Percentiles rank a stretch among this genome's conserved stretches.
Conservation (phyloP, 1,140 invertebrate species). For the Zaprionus nigranus region DNA sequence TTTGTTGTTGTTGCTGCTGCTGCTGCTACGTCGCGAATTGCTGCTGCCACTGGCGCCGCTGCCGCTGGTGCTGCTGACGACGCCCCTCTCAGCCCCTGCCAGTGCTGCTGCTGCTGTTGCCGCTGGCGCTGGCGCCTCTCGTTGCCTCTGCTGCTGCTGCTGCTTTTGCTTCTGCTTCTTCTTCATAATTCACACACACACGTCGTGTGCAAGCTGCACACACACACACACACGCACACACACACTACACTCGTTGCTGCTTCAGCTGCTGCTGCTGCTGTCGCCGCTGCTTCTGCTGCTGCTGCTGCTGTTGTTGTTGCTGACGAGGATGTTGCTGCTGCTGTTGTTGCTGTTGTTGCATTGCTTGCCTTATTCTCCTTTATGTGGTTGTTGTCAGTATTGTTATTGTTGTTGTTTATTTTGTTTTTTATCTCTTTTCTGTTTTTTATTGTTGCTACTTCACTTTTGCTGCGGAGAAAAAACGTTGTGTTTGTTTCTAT, state of each 20-base stretch:
- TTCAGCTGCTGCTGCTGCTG: conserved; percentile 27
- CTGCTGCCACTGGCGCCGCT: conserved; percentile 51
- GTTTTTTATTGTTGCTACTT: conserved; percentile 11
- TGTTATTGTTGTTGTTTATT: conserved; percentile 29
- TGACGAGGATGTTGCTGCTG: conserved; percentile 28
- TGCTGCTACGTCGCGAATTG: conserved; percentile 69
- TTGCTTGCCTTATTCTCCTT: conserved; percentile 26
- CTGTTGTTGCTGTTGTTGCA: conserved; percentile 20
- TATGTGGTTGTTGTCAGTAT: conserved; percentile 20
- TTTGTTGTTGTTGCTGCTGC: conserved; percentile 70
- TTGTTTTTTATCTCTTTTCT: conserved; percentile 6
- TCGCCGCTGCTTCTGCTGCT: conserved; percentile 10
- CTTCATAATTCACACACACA: conserved; percentile 75
- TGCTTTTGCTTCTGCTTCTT: conserved; percentile 77
- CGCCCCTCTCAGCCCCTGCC: conserved; percentile 53
- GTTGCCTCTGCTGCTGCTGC: conserved; percentile 51
- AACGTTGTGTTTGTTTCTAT: conserved; percentile 24
- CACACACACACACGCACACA: conserved; percentile 32
- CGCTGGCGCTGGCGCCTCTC: conserved; percentile 38
- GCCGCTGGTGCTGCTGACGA: conserved; percentile 54
- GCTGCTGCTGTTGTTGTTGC: conserved; percentile 25
- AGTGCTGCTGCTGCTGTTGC: conserved; percentile 38
- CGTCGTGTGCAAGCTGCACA: conserved; percentile 59
- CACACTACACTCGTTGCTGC: conserved; percentile 57
- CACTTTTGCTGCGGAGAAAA: conserved; percentile 13